Conservation (phyloP, 2,888 invertebrate genomes). For the Cyrtodaria siliqua region DNA sequence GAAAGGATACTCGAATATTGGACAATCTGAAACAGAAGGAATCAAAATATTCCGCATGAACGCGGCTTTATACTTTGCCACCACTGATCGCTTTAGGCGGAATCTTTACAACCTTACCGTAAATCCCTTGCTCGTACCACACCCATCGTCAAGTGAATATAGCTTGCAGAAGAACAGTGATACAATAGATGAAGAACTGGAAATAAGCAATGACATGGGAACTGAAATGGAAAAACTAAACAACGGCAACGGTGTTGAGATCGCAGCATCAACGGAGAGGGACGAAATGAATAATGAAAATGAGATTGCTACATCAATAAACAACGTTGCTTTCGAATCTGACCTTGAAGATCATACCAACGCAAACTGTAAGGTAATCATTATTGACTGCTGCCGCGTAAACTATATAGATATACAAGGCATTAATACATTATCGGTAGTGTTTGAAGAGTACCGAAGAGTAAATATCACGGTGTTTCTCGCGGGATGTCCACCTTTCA, state of each 20-base stretch:
- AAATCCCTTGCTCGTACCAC: conserved; percentile 34
- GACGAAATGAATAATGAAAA: neutral
- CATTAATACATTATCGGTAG: conserved; percentile 69
- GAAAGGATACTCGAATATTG: conserved; percentile 14
- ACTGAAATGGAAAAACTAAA: neutral
- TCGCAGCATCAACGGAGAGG: neutral
- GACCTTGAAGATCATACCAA: neutral
- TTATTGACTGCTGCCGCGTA: conserved; percentile 77
- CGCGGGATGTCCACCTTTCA: conserved; percentile 57
- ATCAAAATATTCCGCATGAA: conserved; percentile 47
- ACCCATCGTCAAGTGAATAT: neutral
- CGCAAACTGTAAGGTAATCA: conserved; percentile 44
- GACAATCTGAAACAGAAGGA: conserved; percentile 13
- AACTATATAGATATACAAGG: conserved; percentile 80
- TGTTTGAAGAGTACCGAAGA: conserved; percentile 51
- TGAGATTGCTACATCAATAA: neutral
- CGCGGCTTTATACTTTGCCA: conserved; percentile 55
- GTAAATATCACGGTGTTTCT: conserved; percentile 67
- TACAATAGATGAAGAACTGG: too few relatives aligned
- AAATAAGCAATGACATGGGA: too few relatives aligned
- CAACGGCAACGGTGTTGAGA: neutral
- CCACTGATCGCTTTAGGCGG: conserved; percentile 49
- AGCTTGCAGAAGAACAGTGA: too few relatives aligned
- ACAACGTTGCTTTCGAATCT: too few relatives aligned
- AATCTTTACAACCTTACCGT: conserved; percentile 29